phyloP scores from a whole-genome alignment of 2,888 invertebrate genomes.

The Psylliodes chrysocephalus region DNA sequence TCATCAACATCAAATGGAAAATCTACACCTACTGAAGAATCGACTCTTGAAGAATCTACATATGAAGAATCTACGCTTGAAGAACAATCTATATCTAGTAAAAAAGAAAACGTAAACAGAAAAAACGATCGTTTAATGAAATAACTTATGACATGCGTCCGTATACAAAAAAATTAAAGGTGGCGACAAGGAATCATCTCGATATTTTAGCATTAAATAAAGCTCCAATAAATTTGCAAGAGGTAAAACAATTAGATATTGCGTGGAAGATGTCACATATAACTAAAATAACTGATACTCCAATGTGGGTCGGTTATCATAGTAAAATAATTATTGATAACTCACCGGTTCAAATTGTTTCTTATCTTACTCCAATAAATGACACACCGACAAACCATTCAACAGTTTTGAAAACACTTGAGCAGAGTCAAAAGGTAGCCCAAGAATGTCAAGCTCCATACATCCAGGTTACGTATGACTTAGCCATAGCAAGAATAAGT shows the following conservation, averaged over 20 bases:
- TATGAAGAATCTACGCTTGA: too few species aligned
- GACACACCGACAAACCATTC: conserved; percentile 50
- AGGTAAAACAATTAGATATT: neutral
- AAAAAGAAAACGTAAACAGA: too few species aligned
- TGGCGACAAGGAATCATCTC: neutral
- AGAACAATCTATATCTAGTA: too few species aligned
- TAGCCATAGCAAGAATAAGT: conserved; percentile 39
- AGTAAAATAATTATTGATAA: conserved; percentile 30
- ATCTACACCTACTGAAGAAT: too few species aligned
- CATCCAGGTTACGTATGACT: conserved; percentile 20
- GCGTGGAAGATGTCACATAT: neutral
- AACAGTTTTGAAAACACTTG: conserved; percentile 52
- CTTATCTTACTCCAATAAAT: conserved; percentile 52
- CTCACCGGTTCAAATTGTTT: conserved; percentile 45
- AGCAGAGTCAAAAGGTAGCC: conserved; percentile 6
- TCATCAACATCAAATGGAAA: too few species aligned
- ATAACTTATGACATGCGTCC: too few species aligned
- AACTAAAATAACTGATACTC: too few species aligned
- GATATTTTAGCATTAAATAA: neutral
- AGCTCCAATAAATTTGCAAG: neutral
- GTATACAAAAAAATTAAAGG: too few species aligned
- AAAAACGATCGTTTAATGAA: conserved; percentile 25
- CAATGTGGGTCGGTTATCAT: conserved; percentile 54
- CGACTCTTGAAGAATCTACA: too few species aligned
- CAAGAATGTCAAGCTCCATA: conserved; percentile 4